A percentile compares a stretch with the other conserved stretches of the same genome.
These are phyloP conservation scores for Neosalanx taihuensis DNA, from an alignment of 2,797 vertebrate genomes.

Conservation along the genomic window DNA sequence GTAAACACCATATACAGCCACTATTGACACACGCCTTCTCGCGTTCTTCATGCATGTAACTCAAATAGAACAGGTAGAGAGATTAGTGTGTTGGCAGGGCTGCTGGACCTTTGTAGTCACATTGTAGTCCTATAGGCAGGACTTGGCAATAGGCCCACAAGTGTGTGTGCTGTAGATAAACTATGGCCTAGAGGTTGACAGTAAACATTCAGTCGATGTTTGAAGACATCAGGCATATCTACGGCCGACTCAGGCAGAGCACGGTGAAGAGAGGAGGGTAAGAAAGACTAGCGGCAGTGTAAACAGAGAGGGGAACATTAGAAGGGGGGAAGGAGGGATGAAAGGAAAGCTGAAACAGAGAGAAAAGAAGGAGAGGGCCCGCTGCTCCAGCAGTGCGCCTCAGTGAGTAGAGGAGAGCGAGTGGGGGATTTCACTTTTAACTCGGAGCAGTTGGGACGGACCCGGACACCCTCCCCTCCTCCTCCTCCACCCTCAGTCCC, in stretches of 20 bases:
- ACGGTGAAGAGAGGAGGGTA: background rate
- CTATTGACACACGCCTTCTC: background rate
- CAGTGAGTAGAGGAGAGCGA: background rate
- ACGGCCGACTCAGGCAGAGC: conserved; percentile 10
- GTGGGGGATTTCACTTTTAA: background rate
- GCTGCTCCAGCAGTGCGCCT: background rate
- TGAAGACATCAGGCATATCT: conserved; percentile 11
- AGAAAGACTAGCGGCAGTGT: background rate
- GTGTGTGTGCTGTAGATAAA: background rate
- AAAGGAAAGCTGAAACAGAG: background rate
- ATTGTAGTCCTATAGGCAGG: background rate
- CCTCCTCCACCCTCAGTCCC: background rate
- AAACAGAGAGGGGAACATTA: background rate
- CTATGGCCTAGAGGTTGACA: too few relatives aligned
- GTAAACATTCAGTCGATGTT: background rate
- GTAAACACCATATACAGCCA: background rate
- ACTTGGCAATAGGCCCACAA: conserved; percentile 3
- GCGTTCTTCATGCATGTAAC: background rate
- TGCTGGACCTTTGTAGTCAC: background rate
- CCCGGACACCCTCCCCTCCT: background rate
- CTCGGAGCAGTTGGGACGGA: conserved; percentile 32
- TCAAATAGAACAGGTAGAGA: background rate
- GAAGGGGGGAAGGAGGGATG: background rate
- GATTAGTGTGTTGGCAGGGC: background rate
- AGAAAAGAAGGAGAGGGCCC: background rate